Conservation (phyloP, 2,113 vertebrate species). For the Alouatta palliata region DNA sequence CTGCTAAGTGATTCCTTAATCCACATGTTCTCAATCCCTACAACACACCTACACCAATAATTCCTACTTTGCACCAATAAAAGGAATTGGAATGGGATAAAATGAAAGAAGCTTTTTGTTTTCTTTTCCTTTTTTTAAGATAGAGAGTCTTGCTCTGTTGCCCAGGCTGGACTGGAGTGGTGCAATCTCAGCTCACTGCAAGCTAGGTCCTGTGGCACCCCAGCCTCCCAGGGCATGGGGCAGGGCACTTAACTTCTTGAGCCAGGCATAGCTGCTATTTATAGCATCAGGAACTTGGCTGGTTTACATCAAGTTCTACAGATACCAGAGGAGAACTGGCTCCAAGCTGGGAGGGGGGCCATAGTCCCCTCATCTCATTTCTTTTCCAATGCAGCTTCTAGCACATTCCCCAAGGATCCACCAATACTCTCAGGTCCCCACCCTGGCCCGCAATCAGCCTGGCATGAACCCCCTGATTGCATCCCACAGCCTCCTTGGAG, state of each 20-base stretch:
- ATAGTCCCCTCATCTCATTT: background rate
- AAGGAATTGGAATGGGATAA: background rate
- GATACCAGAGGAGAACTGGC: constrained; percentile 13
- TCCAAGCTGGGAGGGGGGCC: background rate
- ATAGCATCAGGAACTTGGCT: background rate
- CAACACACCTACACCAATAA: background rate
- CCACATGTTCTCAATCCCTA: background rate
- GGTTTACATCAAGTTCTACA: constrained; percentile 57
- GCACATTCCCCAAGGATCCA: background rate
- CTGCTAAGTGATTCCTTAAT: background rate
- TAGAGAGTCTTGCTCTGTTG: too few relatives aligned
- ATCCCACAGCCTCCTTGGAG: background rate
- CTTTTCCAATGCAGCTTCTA: background rate
- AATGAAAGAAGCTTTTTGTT: background rate
- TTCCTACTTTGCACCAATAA: background rate
- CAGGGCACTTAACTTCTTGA: constrained; percentile 26
- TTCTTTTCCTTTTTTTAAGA: too few relatives aligned
- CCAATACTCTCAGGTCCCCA: background rate
- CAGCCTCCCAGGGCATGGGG: background rate
- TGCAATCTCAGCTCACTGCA: too few relatives aligned
- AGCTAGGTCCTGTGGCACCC: background rate
- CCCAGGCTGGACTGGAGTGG: too few relatives aligned
- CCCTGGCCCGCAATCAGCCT: background rate
- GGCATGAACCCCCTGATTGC: background rate
- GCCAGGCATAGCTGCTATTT: constrained; percentile 7